Base-by-base conservation (phyloP, 2,113 vertebrate species). In the Tursiops truncatus region DNA sequence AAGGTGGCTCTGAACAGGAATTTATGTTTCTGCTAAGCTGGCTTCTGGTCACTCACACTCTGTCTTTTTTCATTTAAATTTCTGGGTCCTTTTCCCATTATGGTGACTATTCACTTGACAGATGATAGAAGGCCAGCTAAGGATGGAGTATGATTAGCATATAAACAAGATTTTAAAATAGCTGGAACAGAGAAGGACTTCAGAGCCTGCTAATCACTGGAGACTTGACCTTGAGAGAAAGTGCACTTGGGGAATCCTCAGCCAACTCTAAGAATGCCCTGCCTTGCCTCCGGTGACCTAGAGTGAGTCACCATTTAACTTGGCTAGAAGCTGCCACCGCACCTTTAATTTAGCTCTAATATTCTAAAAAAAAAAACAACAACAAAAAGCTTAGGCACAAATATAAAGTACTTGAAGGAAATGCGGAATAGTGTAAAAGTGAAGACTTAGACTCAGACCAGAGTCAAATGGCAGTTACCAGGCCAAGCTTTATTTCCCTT, bases 21-120 rank as follows among this genome's bases (percentile, higher is more conserved):
- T 95, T 67, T 65, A 53, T 3, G 10, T 60, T 87, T 96, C 96
- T 38, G 28, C 62, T 95, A 63, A 80, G 36, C 79, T 74, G 56
- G 56, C 33, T 89, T 50, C 77, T 28, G 89, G 21, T 93, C 41
- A 10, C 86, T 28, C 38, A 10, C 13, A 18, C 44, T 90, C 65
- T 63, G 82, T 65, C 86, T 86, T 44, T 38, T 47, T 76, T 88
- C 74, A 97, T 98, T 98, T 97, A 91, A 88, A 96, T 92, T 96
- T 97, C 94, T 94, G 85, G 86, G 95, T 96, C 95, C 96, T 98
- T 96, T 97, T 96, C 96, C 96, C 91, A 97, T 96, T 97, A 96
- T 93, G 84, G 74, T 76, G 94, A 95, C 94, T 95, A 86, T 97
- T 97, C 95, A 96, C 68, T 86, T 96, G 97, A 90, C 92, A 94